Evolutionary conservation across 2,113 vertebrate genomes (phyloP), one percentile per base, ranked within the genome.

Genomic region (Halichoeres trimaculatus): DNA sequence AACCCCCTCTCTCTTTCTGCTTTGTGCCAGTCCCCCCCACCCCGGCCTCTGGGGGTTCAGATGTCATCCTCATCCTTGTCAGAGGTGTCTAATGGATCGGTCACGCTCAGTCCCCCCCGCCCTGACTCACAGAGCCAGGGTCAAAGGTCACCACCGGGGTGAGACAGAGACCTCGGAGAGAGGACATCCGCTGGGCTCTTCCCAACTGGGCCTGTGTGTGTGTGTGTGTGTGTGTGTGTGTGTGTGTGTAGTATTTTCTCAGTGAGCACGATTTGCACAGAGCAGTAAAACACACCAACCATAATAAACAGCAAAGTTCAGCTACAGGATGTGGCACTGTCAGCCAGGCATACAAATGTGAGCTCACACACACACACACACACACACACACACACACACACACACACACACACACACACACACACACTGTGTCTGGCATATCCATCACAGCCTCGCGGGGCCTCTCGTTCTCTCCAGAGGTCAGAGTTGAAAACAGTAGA

Each of bases 31-130:
- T 60, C 61, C 54, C 78, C 73, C 70, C 76, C 87, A 88, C 85
- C 69, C 71, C 56, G 75, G 86, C 81, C 81, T 88, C 80, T 69
- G 34, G 57, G 71, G 90, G 92, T 90, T 92, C 85, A 93, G 86
- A 94, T 92, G 93, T 92, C 89, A 91, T 89, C 83, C 92, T 92
- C 92, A 91, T 94, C 88, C 88, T 85, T 91, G 91, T 94, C 93
- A 90, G 78, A 70, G 65, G 57, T 84, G 77, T 82, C 77, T 91
- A 92, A 94, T 93, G 91, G 89, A 93, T 93, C 23, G 86, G 90
- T 91, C 90, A 88, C 84, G 74, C 84, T 87, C 81, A 72, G 80
- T 78, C 85, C 76, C 88, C 80, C 88, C 71, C 81, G 83, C 59
- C 84, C 86, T 90, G 89, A 88, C 77, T 90, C 91, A 85, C 69